Evolutionary conservation across 92 coral and sea anemone species (phyloP).

Genomic region (Palythoa caribaeorum): DNA sequence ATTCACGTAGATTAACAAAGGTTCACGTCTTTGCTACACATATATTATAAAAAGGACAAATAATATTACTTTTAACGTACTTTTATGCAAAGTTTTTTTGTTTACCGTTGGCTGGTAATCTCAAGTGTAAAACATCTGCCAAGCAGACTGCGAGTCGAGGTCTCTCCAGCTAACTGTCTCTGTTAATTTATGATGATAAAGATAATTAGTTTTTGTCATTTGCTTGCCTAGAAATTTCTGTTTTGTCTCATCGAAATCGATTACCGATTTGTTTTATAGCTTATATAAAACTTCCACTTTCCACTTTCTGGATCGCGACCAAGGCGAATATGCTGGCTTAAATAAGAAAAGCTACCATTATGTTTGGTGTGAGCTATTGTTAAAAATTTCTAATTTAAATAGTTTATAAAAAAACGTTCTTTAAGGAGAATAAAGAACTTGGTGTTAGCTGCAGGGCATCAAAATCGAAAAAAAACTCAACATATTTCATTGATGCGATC

Average conservation of each 20-base stretch:
- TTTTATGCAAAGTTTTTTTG: background rate
- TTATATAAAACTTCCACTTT: too few relatives aligned
- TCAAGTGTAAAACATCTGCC: slow-evolving; percentile 12
- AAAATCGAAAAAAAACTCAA: background rate
- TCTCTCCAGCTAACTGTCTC: background rate
- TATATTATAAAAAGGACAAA: background rate
- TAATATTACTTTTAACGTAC: background rate
- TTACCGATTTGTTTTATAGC: background rate
- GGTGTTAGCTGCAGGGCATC: slow-evolving; percentile 23
- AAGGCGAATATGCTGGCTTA: background rate
- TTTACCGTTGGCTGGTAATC: slow-evolving; percentile 21
- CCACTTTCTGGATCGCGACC: background rate
- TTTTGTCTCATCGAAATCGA: background rate
- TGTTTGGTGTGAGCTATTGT: slow-evolving; percentile 34
- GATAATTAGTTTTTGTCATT: background rate
- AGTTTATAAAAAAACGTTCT: slow-evolving; percentile 8
- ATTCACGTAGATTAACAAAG: background rate
- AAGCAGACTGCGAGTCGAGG: background rate
- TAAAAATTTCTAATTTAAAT: slow-evolving; percentile 20
- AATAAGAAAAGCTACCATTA: background rate
- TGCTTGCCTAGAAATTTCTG: background rate
- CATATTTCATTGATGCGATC: background rate
- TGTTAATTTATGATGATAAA: background rate
- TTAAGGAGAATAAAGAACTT: background rate
- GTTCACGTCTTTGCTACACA: background rate